Conservation (phyloP, 1,140 invertebrate species). For the Venustaconcha ellipsiformis region DNA sequence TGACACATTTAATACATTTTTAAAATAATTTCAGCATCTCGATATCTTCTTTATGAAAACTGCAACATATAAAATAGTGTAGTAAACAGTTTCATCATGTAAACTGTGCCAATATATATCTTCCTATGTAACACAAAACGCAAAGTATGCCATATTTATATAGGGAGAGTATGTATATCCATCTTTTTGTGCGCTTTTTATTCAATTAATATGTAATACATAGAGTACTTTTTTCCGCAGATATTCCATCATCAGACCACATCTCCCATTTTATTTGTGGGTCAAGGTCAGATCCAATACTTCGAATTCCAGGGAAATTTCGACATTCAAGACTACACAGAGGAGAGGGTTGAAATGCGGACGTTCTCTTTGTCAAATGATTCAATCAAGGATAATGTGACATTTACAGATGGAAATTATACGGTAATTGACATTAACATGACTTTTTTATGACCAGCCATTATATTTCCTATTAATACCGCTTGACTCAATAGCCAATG, state of each 20-base stretch:
- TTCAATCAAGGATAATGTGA: not conserved
- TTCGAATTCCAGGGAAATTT: slow-evolving; percentile 27
- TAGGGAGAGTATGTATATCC: no score
- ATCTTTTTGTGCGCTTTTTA: no score
- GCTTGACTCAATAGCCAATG: no score
- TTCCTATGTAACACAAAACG: no score
- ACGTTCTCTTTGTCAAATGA: not conserved
- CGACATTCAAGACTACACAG: slow-evolving; percentile 17
- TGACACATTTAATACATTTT: no score
- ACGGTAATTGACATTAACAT: slow-evolving; percentile 1
- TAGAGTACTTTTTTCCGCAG: not conserved
- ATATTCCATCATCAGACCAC: slow-evolving; percentile 7
- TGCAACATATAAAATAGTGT: no score
- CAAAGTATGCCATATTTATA: no score
- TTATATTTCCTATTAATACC: no score
- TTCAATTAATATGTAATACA: not conserved
- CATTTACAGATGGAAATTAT: slow-evolving; percentile 7
- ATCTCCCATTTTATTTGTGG: slow-evolving; percentile 18
- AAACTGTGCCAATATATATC: no score
- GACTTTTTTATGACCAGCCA: not conserved
- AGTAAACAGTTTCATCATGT: no score
- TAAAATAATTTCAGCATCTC: no score
- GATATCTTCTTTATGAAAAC: no score
- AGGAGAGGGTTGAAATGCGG: slow-evolving; percentile 4
- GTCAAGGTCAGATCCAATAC: slow-evolving; percentile 12